Evolutionary conservation across 35 echinoderm and acorn worm species (phyloP).

Genomic region (Heliocidaris erythrogramma): DNA sequence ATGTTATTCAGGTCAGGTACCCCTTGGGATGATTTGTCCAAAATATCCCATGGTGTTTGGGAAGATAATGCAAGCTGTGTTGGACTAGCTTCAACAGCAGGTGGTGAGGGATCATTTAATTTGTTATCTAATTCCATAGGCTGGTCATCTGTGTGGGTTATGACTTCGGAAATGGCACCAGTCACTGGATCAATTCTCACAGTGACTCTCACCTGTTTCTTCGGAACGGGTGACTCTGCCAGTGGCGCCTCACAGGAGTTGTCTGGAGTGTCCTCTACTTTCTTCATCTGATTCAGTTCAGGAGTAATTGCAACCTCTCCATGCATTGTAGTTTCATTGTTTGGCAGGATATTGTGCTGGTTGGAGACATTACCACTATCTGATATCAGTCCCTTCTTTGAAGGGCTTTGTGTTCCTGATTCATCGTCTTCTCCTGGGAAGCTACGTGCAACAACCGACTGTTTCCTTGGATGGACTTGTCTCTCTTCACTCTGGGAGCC

Average conservation of each 20-base stretch:
- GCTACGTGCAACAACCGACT: background rate
- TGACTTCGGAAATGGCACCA: conserved; percentile 13
- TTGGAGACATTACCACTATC: background rate
- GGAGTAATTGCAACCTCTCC: background rate
- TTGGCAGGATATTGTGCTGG: background rate
- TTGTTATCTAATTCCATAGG: background rate
- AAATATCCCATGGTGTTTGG: background rate
- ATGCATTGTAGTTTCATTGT: background rate
- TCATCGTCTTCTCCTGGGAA: background rate
- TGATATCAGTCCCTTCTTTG: background rate
- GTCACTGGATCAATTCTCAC: conserved; percentile 22
- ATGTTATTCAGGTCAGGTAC: background rate
- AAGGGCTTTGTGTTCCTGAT: background rate
- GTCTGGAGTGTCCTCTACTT: background rate
- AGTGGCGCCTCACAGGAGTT: background rate
- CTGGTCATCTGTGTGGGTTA: background rate
- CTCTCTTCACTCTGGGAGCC: conserved; percentile 10
- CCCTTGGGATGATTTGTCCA: background rate
- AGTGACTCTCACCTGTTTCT: conserved; percentile 9
- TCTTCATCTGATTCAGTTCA: background rate
- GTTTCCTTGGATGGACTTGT: background rate
- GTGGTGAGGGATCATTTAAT: background rate
- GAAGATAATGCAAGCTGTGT: background rate
- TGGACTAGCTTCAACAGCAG: background rate
- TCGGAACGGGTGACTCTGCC: background rate